These are phyloP conservation scores for Hoplodrina blanda DNA, from an alignment of 2,888 invertebrate species.

Conservation along the genomic window DNA sequence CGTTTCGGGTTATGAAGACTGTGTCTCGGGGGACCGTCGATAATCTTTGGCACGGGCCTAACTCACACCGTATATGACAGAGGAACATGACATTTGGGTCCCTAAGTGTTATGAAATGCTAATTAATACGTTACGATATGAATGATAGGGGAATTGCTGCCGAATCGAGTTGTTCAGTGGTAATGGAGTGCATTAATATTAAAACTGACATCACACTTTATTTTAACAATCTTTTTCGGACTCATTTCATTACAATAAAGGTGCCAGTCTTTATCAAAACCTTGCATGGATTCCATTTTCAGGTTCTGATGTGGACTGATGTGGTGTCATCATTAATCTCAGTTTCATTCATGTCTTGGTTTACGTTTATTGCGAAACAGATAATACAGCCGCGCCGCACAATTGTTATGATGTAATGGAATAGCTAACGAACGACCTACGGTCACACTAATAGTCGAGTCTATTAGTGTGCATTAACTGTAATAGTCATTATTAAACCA, in stretches of 20 bases:
- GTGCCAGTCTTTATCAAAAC: conserved; percentile 18
- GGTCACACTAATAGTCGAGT: conserved; percentile 30
- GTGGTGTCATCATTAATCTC: conserved; percentile 29
- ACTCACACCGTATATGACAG: conserved; percentile 70
- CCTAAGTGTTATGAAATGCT: conserved; percentile 69
- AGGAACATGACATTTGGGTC: conserved; percentile 70
- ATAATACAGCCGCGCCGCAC: conserved; percentile 14
- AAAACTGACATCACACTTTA: conserved; percentile 71
- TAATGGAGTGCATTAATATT: conserved; percentile 73
- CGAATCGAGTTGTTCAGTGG: conserved; percentile 61
- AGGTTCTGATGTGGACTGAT: conserved; percentile 34
- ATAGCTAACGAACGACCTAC: conserved; percentile 31
- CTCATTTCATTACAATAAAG: conserved; percentile 19
- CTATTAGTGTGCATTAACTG: conserved; percentile 47
- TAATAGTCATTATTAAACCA: conserved; percentile 61
- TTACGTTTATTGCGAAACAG: conserved; percentile 28
- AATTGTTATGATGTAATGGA: conserved; percentile 28
- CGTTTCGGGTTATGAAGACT: conserved; percentile 60
- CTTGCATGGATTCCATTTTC: conserved; percentile 30
- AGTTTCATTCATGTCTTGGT: conserved; percentile 24
- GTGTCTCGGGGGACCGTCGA: conserved; percentile 42
- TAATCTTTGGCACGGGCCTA: conserved; percentile 67
- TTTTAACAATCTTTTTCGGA: conserved; percentile 44
- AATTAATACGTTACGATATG: conserved; percentile 73
- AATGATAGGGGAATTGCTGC: conserved; percentile 68